A percentile compares a stretch with the other conserved stretches of the same genome.
phyloP scores from a whole-genome alignment of 2,888 invertebrate genomes.

The Phymatocera aterrima region DNA sequence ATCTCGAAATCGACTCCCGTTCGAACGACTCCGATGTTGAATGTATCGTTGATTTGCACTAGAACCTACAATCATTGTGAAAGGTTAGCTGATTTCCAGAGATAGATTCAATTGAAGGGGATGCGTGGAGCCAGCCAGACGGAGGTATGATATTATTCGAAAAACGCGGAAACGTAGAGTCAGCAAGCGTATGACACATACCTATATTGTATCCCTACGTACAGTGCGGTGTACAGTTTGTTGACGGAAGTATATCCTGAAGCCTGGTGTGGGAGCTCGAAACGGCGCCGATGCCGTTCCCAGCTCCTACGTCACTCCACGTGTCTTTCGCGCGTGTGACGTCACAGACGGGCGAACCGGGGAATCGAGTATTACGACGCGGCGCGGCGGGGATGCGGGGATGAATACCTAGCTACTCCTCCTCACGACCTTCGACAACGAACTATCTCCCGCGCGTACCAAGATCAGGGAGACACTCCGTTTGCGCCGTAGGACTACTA shows the following conservation, averaged over 20 bases:
- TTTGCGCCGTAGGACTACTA: not conserved
- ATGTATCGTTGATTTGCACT: too few species aligned
- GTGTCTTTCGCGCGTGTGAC: slow-evolving; percentile 31
- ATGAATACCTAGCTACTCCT: too few species aligned
- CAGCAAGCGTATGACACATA: not conserved
- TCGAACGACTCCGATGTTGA: too few species aligned
- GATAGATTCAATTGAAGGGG: too few species aligned
- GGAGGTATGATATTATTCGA: too few species aligned
- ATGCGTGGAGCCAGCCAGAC: too few species aligned
- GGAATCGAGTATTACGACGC: slow-evolving; percentile 23
- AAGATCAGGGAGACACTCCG: not conserved
- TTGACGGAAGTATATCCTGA: slow-evolving; percentile 36
- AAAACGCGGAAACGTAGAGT: too few species aligned
- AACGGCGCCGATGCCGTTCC: not conserved
- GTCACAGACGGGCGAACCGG: slow-evolving; percentile 18
- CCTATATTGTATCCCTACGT: not conserved
- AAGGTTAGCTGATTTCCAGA: too few species aligned
- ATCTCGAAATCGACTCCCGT: too few species aligned
- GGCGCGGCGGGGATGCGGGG: not conserved
- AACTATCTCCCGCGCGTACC: slow-evolving; percentile 37
- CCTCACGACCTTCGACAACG: slow-evolving; percentile 41
- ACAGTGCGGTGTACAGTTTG: slow-evolving; percentile 16
- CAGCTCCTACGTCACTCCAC: slow-evolving; percentile 4
- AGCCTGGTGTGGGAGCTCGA: slow-evolving; percentile 20
- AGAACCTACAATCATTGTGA: too few species aligned